Evolutionary conservation across 2,797 vertebrate genomes (phyloP).

Genomic region (Columba guinea): DNA sequence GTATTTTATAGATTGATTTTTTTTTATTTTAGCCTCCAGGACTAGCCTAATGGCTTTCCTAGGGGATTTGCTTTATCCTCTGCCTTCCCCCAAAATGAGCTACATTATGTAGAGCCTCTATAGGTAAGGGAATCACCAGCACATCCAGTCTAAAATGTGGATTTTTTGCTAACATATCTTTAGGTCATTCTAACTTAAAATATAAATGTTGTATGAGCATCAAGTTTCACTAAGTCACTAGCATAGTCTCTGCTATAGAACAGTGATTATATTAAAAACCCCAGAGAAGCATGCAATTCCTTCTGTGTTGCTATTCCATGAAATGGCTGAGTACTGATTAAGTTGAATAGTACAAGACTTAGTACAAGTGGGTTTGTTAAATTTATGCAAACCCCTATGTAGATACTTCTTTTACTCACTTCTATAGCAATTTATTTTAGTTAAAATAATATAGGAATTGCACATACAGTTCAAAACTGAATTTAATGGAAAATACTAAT

Average conservation of each 20-base stretch:
- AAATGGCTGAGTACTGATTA: not conserved
- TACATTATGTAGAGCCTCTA: not conserved
- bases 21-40: not conserved
- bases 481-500: not conserved
- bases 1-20: not conserved
- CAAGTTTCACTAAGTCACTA: not conserved
- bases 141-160: not conserved
- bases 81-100: not conserved
- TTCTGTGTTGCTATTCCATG: not conserved
- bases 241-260: not conserved
- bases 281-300: not conserved
- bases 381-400: not conserved
- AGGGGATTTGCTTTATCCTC: not conserved
- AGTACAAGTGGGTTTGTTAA: not conserved
- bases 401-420: not conserved
- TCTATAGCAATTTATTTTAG: not conserved
- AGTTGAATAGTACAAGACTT: not conserved
- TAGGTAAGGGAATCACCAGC: not conserved
- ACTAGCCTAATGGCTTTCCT: not conserved
- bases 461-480: not conserved
- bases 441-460: not conserved
- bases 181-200: not conserved
- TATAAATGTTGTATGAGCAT: not conserved
- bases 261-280: not conserved
- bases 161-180: not conserved